Base-by-base conservation (phyloP, 2,113 vertebrate species). In the Peucedramus taeniatus region DNA sequence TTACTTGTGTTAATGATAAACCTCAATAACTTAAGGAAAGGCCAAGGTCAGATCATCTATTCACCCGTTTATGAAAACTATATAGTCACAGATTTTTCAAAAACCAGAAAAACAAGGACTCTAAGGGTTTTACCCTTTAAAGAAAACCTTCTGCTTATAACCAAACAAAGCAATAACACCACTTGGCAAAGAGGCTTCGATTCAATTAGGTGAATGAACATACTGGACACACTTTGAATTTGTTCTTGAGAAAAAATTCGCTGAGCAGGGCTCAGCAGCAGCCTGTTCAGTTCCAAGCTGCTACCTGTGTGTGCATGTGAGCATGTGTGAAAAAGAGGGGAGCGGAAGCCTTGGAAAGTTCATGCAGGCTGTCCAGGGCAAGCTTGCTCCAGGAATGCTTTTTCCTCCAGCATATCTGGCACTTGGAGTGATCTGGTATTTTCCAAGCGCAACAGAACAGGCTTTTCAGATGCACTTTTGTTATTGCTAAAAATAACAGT, bases 401-500 rank as follows among this genome's bases (percentile, higher is more conserved):
- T 66, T 74, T 24, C 27, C 49, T 26, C 20, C 78, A 40, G 83
- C 19, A 2, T 60, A 45, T 88, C 83, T 96, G 87, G 94, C 93
- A 81, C 65, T 77, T 49, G 0, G 0, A 79, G 51, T 33, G 14
- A 82, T 82, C 82, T 81, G 63, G 49, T 76, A 54, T 91, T 96
- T 95, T 95, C 94, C 90, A 75, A 94, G 39, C 13, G 42, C 50
- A 74, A 70, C 42, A 86, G 68, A 86, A 53, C 37, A 27, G 49
- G 66, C 82, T 93, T 95, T 94, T 91, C 75, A 93, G 85, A 91
- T 88, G 83, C 35, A 18, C 76, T 96, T 90, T 80, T 87, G 86
- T 93, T 44, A 42, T 31, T n/a, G 83, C 91, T 95, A 94, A 94
- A 90, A 96, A 95, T 92, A 95, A 51, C 93, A 68, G 40, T 82